Evolutionary conservation across 2,888 invertebrate species (phyloP), one percentile per base, ranked within the genome.

Genomic region (Hemicrepidius hirtus): DNA sequence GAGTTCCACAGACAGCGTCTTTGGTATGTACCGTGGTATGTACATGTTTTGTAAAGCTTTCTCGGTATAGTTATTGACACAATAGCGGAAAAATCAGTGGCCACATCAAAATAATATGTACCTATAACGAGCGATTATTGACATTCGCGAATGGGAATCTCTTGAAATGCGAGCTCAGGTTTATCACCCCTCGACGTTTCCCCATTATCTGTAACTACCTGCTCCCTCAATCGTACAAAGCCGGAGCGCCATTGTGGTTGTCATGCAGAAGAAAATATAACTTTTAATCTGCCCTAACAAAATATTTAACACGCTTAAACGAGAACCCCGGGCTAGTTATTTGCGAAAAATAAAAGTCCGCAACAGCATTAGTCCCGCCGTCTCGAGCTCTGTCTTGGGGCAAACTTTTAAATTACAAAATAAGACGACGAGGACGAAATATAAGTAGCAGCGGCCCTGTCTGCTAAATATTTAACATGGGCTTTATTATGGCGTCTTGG

Each of bases 401-500:
- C 81, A 76, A 84, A 84, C 82, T 84, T 84, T 84, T 82, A 83
- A 84, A 84, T 83, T 82, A 82, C 82, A 80, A 82, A 82, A 83
- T 82, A 83, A 82, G 81, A 82, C 77, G 80, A 80, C 72, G 71
- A 74, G 71, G 74, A 75, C 63, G 74, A 75, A 77, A 77, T 80
- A 81, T 80, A 82, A 82, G 80, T 79, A 78, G 78, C 79, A 78
- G 71, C 78, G 79, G 78, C 79, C 81, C 77, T 67, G 79, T 78
- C 81, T 79, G 81, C 79, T 83, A 83, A 83, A 83, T 82, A 83
- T 82, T 82, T 83, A 82, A 82, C 82, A 79, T 81, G 80, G 81
- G 80, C 82, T 84, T 82, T 83, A 83, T 83, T 82, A 83, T 78
- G 76, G 79, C 78, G 76, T 77, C 77, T 69, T 67, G 74, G 76